Evolutionary conservation across 2,113 vertebrate species (phyloP), one percentile per base, ranked within the genome.

Genomic region (Gambusia holbrooki): DNA sequence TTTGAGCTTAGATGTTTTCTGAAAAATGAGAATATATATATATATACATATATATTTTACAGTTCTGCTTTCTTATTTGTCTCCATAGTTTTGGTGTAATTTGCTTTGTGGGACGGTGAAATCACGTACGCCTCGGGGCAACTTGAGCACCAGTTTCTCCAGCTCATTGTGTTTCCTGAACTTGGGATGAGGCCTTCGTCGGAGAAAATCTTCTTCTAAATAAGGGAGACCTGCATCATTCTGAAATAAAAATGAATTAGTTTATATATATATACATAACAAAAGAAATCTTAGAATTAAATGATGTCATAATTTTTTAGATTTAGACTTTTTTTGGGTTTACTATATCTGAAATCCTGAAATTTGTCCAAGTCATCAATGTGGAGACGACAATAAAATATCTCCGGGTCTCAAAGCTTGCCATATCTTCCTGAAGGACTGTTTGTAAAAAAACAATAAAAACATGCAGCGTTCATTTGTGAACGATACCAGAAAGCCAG

Each of bases 351-450:
- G 86, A 42, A 1, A 87, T 87, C 78, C 95, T 98, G 81, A 94
- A 96, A 75, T 92, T 87, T 3, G 95, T 96, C 97, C 98, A 99
- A 0, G 93, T 97, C 97, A 99, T 96, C 87, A 98, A 84, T 1
- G 96, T 96, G 40, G 98, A 98, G 73, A 99, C 67, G 37, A 99
- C 90, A 74, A 99, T 96, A 88, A 98, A 99, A 11, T 95, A 35
- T 91, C 99, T 99, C 12, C 86, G 91, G 71, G 88, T 92, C 27
- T 73, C 71, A 77, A 97, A 97, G 83, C 80, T 92, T 15, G 87
- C 85, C 69, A 93, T 81, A 85, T 96, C 91, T 25, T 77, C 90
- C 28, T 90, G 92, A 61, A 99, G 88, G 0, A 94, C 98, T 94
- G 79, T 54, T 60, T 48, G 5, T 17, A 27, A 76, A 63, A 70